Evolutionary conservation across 2,113 vertebrate genomes (phyloP).

Genomic region (Epinephelus fuscoguttatus): DNA sequence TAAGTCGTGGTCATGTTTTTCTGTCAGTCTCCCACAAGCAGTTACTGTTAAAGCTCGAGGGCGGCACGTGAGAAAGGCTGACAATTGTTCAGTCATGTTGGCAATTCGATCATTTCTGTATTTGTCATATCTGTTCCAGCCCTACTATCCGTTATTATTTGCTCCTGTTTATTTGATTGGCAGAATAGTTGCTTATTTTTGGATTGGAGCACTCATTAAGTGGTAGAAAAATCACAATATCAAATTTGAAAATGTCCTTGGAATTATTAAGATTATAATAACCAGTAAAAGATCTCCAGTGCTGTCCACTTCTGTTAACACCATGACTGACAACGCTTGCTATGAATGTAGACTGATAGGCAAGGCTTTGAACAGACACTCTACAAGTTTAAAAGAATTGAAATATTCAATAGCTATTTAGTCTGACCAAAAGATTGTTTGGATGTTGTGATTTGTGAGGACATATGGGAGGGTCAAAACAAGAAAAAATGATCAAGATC

Average conservation of each 20-base stretch:
- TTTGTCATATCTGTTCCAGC: not conserved
- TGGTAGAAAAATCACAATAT: not conserved
- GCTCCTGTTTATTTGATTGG: not conserved
- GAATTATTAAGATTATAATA: slow-evolving; percentile 5
- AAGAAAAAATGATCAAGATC: not conserved
- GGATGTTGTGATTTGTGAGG: not conserved
- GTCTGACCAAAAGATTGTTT: not conserved
- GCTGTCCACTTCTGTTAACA: slow-evolving; percentile 4
- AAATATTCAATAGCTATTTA: slow-evolving; percentile 14
- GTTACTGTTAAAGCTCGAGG: not conserved
- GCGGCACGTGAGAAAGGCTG: not conserved
- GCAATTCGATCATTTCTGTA: not conserved
- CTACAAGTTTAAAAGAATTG: not conserved
- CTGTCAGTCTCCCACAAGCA: slow-evolving; percentile 30
- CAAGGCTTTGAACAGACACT: not conserved
- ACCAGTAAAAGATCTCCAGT: slow-evolving; percentile 2
- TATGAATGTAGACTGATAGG: not conserved
- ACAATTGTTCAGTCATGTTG: slow-evolving; percentile 3
- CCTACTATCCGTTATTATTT: not conserved
- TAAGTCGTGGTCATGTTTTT: slow-evolving; percentile 42
- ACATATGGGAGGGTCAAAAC: slow-evolving; percentile 2
- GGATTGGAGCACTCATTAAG: not conserved
- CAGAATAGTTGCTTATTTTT: slow-evolving; percentile 17
- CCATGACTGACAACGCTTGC: not conserved
- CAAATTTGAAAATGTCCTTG: slow-evolving; percentile 18